phyloP scores from a whole-genome alignment of 1,140 invertebrate species.

The Leptopilina boulardi region DNA sequence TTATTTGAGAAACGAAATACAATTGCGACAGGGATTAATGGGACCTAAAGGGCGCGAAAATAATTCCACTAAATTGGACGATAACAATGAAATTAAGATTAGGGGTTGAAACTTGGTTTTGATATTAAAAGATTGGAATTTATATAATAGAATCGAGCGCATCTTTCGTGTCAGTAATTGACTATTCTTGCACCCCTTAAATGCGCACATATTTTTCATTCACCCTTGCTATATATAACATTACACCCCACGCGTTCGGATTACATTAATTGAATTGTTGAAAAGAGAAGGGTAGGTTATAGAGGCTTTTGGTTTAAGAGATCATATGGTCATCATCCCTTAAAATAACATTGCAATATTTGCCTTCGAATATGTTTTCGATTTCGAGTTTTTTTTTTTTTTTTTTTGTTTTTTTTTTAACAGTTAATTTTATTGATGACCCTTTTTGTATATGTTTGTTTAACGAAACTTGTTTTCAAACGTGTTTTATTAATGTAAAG shows the following conservation, averaged over 20 bases:
- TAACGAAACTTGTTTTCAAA: not conserved
- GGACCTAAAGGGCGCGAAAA: conserved; percentile 23
- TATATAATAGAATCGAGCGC: not conserved
- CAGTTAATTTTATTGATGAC: not conserved
- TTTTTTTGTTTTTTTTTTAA: too few relatives aligned
- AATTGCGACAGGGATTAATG: conserved; percentile 20
- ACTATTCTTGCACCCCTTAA: conserved; percentile 31
- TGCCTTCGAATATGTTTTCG: not conserved
- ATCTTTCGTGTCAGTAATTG: conserved; percentile 22
- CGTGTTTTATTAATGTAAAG: not conserved
- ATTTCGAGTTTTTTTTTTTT: not conserved
- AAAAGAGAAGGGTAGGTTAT: not conserved
- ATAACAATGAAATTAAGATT: not conserved
- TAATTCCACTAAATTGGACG: conserved; percentile 30
- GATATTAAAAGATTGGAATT: conserved; percentile 27
- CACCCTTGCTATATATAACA: conserved; percentile 12
- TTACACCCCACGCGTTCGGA: conserved; percentile 20
- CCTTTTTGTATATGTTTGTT: not conserved
- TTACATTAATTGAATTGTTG: conserved; percentile 33
- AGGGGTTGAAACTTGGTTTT: conserved; percentile 5
- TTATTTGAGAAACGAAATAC: not conserved
- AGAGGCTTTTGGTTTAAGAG: not conserved
- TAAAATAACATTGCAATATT: conserved; percentile 23
- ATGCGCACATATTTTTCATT: conserved; percentile 5
- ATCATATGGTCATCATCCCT: conserved; percentile 25